Percentiles rank a stretch among this genome's conserved stretches.
These are phyloP conservation scores for Agonopterix alstromeriana DNA, from an alignment of 2,888 invertebrate genomes.

Conservation along the genomic window DNA sequence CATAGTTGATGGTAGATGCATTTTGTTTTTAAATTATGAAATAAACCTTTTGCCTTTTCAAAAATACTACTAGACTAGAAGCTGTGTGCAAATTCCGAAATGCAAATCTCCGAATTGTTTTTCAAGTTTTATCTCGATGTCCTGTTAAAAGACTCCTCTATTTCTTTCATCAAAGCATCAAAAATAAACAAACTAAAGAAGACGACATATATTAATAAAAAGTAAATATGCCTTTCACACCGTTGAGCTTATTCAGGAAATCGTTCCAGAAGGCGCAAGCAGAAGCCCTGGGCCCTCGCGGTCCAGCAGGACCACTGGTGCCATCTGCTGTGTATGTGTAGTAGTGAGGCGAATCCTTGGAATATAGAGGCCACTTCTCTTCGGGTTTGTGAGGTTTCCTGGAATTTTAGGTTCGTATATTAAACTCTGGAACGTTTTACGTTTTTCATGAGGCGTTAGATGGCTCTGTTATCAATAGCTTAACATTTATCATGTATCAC, in stretches of 20 bases:
- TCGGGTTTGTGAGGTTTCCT: slow-evolving; percentile 82
- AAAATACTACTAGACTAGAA: no score
- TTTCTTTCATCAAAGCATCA: no score
- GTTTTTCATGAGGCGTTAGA: background rate
- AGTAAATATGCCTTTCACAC: slow-evolving; percentile 29
- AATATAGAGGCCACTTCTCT: slow-evolving; percentile 92
- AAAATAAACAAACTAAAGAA: no score
- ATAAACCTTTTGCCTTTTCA: no score
- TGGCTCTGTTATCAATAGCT: background rate
- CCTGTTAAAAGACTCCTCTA: no score
- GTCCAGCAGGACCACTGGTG: slow-evolving; percentile 78
- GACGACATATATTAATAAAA: background rate
- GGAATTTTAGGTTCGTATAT: slow-evolving; percentile 17
- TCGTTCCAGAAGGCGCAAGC: slow-evolving; percentile 98
- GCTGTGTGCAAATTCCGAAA: no score
- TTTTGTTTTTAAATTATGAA: no score
- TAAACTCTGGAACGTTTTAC: background rate
- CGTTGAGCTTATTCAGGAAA: slow-evolving; percentile 92
- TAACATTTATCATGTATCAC: no score
- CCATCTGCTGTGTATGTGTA: slow-evolving; percentile 92
- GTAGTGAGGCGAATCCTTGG: slow-evolving; percentile 89
- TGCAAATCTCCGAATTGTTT: no score
- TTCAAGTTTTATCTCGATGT: no score
- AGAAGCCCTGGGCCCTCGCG: slow-evolving; percentile 86
- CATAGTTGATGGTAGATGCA: no score